Conservation (phyloP, 2,113 vertebrate species). For the Pedionomus torquatus region DNA sequence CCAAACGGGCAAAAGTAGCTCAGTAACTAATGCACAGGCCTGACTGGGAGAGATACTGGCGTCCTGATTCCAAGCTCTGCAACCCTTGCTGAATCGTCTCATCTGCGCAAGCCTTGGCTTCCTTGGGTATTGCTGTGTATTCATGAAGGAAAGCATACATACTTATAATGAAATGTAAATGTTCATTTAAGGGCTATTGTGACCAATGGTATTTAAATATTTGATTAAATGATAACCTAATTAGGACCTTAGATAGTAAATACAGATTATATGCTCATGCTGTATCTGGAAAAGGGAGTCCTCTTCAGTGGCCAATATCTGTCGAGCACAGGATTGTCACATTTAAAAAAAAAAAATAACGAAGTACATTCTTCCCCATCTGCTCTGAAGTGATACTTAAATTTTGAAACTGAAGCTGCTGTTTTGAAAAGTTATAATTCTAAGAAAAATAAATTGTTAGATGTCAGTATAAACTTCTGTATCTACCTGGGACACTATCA, state of each 20-base stretch:
- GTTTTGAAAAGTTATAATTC: neutral
- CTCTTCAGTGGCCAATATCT: neutral
- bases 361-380: neutral
- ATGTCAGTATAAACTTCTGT: neutral
- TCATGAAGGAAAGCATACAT: neutral
- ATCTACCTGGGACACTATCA: neutral
- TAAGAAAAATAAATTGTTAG: neutral
- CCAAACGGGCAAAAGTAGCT: neutral
- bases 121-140: neutral
- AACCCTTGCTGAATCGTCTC: neutral
- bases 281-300: neutral
- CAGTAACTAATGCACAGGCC: neutral
- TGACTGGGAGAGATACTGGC: neutral
- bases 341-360: neutral
- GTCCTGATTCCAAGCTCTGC: too few relatives aligned
- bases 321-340: neutral
- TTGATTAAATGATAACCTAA: neutral
- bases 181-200: neutral
- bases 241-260: neutral
- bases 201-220: neutral
- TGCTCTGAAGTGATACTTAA: neutral
- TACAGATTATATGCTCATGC: neutral
- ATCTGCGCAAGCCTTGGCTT: accelerated
- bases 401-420: neutral
- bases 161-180: neutral